A percentile compares a stretch with the other conserved stretches of the same genome.
These are phyloP conservation scores for Antechinus stuartii DNA, from an alignment of 2,113 vertebrate genomes.

Conservation along the genomic window DNA sequence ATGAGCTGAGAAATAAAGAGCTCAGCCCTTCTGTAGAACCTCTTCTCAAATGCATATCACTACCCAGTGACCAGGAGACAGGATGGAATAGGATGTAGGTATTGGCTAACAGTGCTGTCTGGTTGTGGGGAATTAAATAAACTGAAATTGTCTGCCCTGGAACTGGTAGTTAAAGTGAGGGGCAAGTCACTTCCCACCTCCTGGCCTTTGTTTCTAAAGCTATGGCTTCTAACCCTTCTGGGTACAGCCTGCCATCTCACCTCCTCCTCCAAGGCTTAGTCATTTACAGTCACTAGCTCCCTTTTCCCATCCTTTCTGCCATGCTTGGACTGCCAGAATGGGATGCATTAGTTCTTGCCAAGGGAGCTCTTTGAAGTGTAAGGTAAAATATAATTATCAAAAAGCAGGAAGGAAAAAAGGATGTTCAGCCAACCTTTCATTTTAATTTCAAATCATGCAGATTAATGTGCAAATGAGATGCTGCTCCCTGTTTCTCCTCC, in stretches of 20 bases:
- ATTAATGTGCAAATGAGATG: slow-evolving; percentile 30
- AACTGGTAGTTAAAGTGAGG: background rate
- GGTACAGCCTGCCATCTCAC: background rate
- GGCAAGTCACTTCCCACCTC: background rate
- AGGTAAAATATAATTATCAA: background rate
- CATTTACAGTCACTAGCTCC: background rate
- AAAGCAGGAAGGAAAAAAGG: background rate
- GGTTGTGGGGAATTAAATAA: background rate
- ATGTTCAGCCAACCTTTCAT: background rate
- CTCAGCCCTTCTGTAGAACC: background rate
- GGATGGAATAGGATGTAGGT: background rate
- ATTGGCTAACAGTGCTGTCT: background rate
- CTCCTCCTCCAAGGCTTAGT: background rate
- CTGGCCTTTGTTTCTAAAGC: background rate
- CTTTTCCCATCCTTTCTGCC: background rate
- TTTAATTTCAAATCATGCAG: slow-evolving; percentile 36
- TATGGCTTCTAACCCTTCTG: background rate
- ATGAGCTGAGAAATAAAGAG: background rate
- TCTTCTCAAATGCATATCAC: background rate
- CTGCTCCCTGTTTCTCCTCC: background rate
- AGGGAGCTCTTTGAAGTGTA: slow-evolving; percentile 24
- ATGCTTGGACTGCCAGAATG: background rate
- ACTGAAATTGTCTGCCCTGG: background rate
- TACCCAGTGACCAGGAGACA: background rate
- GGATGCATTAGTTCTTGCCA: background rate